phyloP scores from a whole-genome alignment of 2,888 invertebrate species.

The Gastracanthus pulcherrimus region DNA sequence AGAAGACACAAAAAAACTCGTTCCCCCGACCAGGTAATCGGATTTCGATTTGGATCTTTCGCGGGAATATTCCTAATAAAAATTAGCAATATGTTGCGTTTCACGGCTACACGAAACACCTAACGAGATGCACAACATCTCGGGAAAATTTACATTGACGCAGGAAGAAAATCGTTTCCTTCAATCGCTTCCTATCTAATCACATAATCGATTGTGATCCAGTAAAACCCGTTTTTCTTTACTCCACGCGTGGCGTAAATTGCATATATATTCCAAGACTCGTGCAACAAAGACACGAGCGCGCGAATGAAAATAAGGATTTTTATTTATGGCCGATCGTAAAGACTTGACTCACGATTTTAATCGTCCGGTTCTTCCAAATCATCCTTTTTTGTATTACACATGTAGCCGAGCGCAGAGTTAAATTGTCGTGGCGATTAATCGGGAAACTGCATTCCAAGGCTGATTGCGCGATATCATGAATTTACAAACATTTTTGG shows the following conservation, averaged over 20 bases:
- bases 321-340: background rate
- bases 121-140: too few relatives aligned
- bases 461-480: background rate
- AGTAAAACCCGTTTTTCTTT: background rate
- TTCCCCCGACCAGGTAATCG: too few relatives aligned
- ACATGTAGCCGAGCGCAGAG: background rate
- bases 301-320: background rate
- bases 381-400: background rate
- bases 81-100: background rate
- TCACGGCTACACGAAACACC: too few relatives aligned
- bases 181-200: background rate
- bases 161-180: background rate
- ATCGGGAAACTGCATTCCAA: background rate
- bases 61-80: background rate
- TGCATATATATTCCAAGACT: background rate
- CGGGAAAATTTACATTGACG: slow-evolving; percentile 22
- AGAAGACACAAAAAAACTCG: background rate
- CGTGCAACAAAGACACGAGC: background rate
- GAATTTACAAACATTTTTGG: background rate
- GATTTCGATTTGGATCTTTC: background rate
- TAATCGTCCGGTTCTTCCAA: background rate
- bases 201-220: background rate
- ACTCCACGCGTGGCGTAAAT: background rate
- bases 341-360: background rate
- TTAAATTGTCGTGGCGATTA: background rate